These are phyloP conservation scores for Spea multiplicata DNA, from an alignment of 2,113 vertebrate species.

Conservation along the genomic window DNA sequence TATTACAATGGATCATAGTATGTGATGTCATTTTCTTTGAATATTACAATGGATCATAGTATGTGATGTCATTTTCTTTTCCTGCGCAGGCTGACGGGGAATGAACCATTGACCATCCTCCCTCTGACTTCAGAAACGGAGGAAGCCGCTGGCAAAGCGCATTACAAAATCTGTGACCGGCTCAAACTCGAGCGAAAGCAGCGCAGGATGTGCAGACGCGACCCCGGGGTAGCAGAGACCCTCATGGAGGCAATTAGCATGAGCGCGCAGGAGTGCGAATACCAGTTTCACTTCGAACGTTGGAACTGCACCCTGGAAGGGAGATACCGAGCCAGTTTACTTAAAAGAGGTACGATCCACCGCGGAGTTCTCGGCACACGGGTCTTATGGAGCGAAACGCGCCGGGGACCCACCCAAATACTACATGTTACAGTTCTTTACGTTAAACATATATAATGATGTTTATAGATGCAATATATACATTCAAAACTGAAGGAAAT, in stretches of 20 bases:
- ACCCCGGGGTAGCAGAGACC: constrained; percentile 93
- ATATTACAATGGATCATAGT: no score
- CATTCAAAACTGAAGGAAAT: no score
- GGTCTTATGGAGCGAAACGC: no score
- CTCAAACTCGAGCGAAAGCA: constrained; percentile 98
- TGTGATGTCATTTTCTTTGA: no score
- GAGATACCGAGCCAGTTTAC: constrained; percentile 85
- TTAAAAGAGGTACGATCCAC: constrained; percentile 80
- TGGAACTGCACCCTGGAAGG: constrained; percentile 98
- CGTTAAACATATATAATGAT: no score
- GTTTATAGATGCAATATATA: no score
- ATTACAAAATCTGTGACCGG: constrained; percentile 95
- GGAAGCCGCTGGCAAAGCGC: constrained; percentile 79
- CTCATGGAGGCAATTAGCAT: constrained; percentile 94
- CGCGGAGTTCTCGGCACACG: no score
- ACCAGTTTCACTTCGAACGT: constrained; percentile 96
- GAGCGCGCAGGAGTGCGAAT: constrained; percentile 93
- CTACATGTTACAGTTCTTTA: no score
- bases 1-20: no score
- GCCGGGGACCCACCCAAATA: no score
- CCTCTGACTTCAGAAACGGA: constrained; percentile 88
- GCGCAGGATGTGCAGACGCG: constrained; percentile 92
- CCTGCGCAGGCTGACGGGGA: constrained; percentile 84
- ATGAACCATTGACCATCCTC: constrained; percentile 92
- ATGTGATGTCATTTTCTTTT: no score